Evolutionary conservation across 2,797 vertebrate species (phyloP).

Genomic region (Xyrichtys novacula): DNA sequence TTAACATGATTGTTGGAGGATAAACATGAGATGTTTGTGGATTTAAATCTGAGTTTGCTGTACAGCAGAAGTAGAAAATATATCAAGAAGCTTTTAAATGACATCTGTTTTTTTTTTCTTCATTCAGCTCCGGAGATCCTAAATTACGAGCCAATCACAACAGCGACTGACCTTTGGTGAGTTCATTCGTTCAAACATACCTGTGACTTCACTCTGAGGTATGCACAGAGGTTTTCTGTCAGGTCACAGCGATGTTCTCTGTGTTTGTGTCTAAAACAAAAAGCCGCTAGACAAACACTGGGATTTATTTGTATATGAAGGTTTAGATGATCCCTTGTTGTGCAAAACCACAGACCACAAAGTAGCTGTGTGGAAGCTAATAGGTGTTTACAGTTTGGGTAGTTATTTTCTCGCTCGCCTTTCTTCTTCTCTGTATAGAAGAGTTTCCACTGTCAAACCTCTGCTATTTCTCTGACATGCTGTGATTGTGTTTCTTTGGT

Average conservation of each 20-base stretch:
- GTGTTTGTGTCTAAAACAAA: background rate
- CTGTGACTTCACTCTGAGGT: background rate
- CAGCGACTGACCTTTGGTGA: slow-evolving; percentile 96
- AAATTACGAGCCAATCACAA: slow-evolving; percentile 97
- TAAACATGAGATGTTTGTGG: too few relatives aligned
- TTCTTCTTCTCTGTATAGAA: background rate
- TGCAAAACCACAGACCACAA: slow-evolving; percentile 15
- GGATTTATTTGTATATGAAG: slow-evolving; percentile 10
- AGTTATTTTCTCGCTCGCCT: background rate
- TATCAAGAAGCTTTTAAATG: background rate
- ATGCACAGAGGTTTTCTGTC: background rate
- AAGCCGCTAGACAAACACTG: background rate
- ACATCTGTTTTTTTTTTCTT: background rate
- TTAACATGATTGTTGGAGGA: too few relatives aligned
- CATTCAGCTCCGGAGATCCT: slow-evolving; percentile 94
- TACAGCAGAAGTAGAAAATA: too few relatives aligned
- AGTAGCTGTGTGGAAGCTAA: slow-evolving; percentile 7
- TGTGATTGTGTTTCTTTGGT: background rate
- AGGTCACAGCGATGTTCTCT: background rate
- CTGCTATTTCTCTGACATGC: background rate
- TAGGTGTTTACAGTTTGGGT: slow-evolving; percentile 11
- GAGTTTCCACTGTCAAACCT: background rate
- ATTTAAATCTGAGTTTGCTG: too few relatives aligned
- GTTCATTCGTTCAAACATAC: slow-evolving; percentile 49
- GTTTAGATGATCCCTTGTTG: background rate